Evolutionary conservation across 1,140 invertebrate species (phyloP), one percentile per base, ranked within the genome.

Genomic region (Halictus rubicundus): DNA sequence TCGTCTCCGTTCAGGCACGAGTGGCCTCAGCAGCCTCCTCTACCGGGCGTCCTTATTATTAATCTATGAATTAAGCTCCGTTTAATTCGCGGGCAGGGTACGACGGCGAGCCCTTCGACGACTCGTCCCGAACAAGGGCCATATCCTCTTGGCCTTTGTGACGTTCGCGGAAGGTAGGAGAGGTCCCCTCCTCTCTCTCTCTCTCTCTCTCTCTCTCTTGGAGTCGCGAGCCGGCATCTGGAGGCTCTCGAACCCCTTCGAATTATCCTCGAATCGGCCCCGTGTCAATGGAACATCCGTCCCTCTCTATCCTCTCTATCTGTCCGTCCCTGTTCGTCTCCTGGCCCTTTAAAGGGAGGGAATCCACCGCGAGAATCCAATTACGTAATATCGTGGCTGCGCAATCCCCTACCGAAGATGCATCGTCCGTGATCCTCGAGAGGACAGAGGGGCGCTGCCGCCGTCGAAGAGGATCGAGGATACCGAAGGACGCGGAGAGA

Each of bases 301-400:
- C 84, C 83, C 61, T 46, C 42, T 12, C 42, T 46, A 10, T 12
- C 42, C 42, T 12, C 10, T 12, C 42, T 12, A 2, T 3, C 42
- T 12, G 9, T 12, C 10, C 12, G 1, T 46, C 42, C 12, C 42
- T 46, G 9, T 46, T 14, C 42, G 10, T 46, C 42, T 46, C 42
- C 9, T 3, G 72, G 72, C 80, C 85, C 85, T 85, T 86, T 86
- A 86, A 77, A 81, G 83, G 79, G 79, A 78, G 68, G 52, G 57
- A 32, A 61, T 73, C 64, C 61, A 72, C 71, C 39, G 81, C 74
- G 81, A 83, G 84, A 88, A 88, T 88, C 88, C 87, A 88, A 88
- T 88, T 88, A 88, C 85, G 85, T 83, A 85, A 85, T 85, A 88
- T 87, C 85, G 85, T 85, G 78, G 80, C 82, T 86, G 82, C 70